phyloP scores from a whole-genome alignment of 1,140 invertebrate genomes.

The Apis florea region DNA sequence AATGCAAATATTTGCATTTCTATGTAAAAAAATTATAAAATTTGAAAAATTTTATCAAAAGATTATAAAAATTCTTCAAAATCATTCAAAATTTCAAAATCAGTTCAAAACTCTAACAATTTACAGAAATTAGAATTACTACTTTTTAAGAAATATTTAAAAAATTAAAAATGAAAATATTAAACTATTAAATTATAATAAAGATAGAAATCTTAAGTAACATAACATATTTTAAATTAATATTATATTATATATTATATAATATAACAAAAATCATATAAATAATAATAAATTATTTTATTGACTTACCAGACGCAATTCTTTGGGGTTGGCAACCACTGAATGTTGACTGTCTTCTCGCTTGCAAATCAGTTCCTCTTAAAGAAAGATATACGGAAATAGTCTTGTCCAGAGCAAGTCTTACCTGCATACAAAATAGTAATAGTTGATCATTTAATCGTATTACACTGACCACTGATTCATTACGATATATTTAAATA shows the following conservation, averaged over 20 bases:
- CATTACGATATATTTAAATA: neutral
- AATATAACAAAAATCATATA: neutral
- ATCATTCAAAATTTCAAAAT: no score
- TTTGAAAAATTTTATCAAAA: no score
- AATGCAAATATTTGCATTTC: no score
- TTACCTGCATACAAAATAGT: constrained; percentile 75
- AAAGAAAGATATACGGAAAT: constrained; percentile 81
- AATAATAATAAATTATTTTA: neutral
- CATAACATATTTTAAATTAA: no score
- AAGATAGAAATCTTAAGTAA: no score
- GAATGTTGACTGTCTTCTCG: constrained; percentile 78
- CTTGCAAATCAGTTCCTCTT: constrained; percentile 77
- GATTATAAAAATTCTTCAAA: no score
- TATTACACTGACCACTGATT: neutral
- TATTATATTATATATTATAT: neutral
- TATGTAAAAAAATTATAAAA: no score
- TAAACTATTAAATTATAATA: no score
- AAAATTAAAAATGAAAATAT: no score
- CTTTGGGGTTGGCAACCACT: constrained; percentile 75
- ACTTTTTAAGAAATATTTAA: no score
- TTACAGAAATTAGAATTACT: no score
- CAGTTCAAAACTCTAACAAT: no score
- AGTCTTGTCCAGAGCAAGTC: constrained; percentile 81
- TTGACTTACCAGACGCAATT: constrained; percentile 68
- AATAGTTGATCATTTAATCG: neutral